Percentiles rank a stretch among this genome's conserved stretches.
Evolutionary conservation across 2,888 invertebrate genomes (phyloP).

Genomic region (Cosmopolites sordidus): DNA sequence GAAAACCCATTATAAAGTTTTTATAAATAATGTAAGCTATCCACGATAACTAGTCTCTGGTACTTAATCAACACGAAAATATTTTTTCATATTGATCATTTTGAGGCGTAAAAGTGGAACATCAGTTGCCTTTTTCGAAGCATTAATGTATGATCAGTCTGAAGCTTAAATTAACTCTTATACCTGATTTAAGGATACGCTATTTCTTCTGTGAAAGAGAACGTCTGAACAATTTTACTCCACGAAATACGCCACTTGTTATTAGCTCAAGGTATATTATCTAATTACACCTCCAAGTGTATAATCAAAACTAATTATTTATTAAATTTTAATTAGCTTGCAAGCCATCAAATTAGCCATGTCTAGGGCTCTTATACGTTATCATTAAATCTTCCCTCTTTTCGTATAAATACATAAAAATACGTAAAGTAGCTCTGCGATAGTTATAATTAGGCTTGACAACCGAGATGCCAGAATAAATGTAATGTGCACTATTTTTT

Average conservation of each 20-base stretch:
- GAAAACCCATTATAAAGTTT: too few species aligned
- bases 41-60: too few species aligned
- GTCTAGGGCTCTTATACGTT: constrained; percentile 5
- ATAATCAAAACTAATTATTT: constrained; percentile 12
- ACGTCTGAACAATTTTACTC: constrained; percentile 2
- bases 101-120: too few species aligned
- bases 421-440: constrained; percentile 7
- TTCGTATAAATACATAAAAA: constrained; percentile 9
- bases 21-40: too few species aligned
- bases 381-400: constrained; percentile 8
- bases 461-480: constrained; percentile 1
- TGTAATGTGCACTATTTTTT: not conserved
- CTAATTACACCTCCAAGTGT: constrained; percentile 8
- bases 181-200: not conserved
- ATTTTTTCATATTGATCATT: too few species aligned
- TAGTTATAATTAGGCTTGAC: constrained; percentile 9
- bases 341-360: constrained; percentile 6
- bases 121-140: too few species aligned
- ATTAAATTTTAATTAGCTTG: constrained; percentile 15
- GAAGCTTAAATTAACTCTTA: constrained; percentile 2
- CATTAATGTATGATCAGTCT: not conserved
- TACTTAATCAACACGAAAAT: too few species aligned
- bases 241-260: constrained; percentile 7
- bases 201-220: not conserved
- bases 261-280: constrained; percentile 12